Percentiles rank a stretch among this genome's conserved stretches.
Conservation (phyloP, 2,113 vertebrate genomes). For the Monopterus albus region DNA sequence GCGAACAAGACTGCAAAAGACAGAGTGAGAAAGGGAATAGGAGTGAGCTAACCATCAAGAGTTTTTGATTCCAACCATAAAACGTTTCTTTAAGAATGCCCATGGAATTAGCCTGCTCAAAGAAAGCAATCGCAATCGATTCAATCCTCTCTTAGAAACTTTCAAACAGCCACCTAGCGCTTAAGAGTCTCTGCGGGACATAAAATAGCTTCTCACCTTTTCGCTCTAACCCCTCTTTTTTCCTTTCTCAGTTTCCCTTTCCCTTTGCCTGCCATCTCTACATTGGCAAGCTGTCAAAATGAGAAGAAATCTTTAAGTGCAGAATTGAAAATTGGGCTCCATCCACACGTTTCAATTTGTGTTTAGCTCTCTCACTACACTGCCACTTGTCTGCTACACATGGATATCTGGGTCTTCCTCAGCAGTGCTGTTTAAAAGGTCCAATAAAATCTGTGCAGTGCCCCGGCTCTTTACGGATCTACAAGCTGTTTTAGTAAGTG, state of each 20-base stretch:
- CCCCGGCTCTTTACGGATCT: neutral
- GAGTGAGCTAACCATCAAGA: constrained; percentile 55
- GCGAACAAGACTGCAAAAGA: constrained; percentile 32
- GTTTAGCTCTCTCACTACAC: constrained; percentile 7
- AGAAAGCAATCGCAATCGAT: constrained; percentile 76
- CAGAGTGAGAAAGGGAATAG: constrained; percentile 46
- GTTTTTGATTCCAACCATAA: constrained; percentile 71
- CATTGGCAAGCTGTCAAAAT: constrained; percentile 41
- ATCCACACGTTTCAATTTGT: constrained; percentile 31
- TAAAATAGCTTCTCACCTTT: constrained; percentile 61
- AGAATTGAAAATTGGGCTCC: constrained; percentile 25
- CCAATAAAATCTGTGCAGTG: neutral
- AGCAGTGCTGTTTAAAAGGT: neutral
- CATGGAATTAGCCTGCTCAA: constrained; percentile 77
- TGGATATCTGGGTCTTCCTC: neutral
- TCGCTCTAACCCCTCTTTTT: constrained; percentile 23
- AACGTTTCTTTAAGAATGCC: constrained; percentile 72
- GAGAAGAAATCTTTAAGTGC: constrained; percentile 25
- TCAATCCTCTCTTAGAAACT: constrained; percentile 67
- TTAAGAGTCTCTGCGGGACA: constrained; percentile 72
- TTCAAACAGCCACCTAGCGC: constrained; percentile 69
- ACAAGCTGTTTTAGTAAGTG: neutral
- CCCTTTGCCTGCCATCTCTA: constrained; percentile 40
- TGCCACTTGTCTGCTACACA: constrained; percentile 12
- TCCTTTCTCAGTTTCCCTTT: constrained; percentile 41